phyloP scores from a whole-genome alignment of 2,113 vertebrate species.

The Poecile atricapillus region DNA sequence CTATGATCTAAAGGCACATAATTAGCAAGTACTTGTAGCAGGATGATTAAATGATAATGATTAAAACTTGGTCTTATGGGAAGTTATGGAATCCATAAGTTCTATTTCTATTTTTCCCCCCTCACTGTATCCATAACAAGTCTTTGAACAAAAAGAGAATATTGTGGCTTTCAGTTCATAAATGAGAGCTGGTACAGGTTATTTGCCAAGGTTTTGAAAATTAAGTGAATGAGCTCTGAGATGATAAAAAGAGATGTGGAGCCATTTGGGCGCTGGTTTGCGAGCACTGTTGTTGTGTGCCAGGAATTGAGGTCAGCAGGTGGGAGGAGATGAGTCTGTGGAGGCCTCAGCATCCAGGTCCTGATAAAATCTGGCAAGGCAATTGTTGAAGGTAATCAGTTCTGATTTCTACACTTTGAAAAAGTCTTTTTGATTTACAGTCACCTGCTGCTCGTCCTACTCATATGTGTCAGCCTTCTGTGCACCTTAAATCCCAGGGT shows the following conservation, averaged over 20 bases:
- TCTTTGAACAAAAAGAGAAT: not conserved
- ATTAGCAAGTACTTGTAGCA: not conserved
- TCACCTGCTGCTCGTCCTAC: not conserved
- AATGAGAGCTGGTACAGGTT: not conserved
- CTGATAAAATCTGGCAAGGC: not conserved
- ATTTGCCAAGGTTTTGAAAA: not conserved
- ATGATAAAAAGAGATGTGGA: not conserved
- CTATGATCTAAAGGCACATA: not conserved
- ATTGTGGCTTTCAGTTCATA: not conserved
- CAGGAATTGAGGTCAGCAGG: not conserved
- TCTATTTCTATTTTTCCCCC: rapidly evolving
- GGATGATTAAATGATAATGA: not conserved
- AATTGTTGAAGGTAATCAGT: not conserved
- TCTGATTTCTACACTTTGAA: not conserved
- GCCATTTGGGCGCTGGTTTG: not conserved
- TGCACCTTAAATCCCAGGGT: not conserved
- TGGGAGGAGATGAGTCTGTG: not conserved
- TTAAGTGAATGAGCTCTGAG: not conserved
- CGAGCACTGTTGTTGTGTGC: not conserved
- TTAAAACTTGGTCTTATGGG: not conserved
- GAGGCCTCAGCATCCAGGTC: not conserved
- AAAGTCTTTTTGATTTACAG: not conserved
- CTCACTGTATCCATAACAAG: not conserved
- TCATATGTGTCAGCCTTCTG: rapidly evolving
- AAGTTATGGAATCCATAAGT: not conserved